A percentile compares a stretch with the other conserved stretches of the same genome.
Evolutionary conservation across 2,113 vertebrate species (phyloP).

Genomic region (Bufo gargarizans): DNA sequence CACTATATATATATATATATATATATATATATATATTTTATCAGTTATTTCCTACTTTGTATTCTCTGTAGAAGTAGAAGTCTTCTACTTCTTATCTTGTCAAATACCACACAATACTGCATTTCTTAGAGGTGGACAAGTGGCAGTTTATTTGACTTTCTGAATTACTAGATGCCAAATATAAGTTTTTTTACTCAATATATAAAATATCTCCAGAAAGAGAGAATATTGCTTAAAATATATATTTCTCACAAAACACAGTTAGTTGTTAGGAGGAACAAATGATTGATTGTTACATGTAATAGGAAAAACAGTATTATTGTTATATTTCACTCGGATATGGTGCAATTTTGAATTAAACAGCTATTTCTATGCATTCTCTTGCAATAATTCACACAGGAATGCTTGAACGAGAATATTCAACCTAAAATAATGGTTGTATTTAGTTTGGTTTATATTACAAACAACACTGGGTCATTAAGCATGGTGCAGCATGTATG

Average conservation of each 20-base stretch:
- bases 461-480: constrained; percentile 54
- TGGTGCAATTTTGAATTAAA: constrained; percentile 43
- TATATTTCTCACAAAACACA: background rate
- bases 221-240: background rate
- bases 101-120: too few relatives aligned
- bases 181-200: too few relatives aligned
- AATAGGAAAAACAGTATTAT: constrained; percentile 43
- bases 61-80: too few relatives aligned
- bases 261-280: constrained; percentile 16
- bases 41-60: too few relatives aligned
- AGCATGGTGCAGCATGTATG: constrained; percentile 29
- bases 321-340: constrained; percentile 37
- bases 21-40: too few relatives aligned
- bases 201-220: background rate
- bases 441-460: constrained; percentile 51
- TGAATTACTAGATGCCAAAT: too few relatives aligned
- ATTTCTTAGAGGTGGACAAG: too few relatives aligned
- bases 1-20: too few relatives aligned
- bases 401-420: constrained; percentile 43
- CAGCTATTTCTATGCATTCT: constrained; percentile 54
- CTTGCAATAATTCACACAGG: constrained; percentile 47
- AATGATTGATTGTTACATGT: constrained; percentile 24
- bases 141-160: too few relatives aligned
- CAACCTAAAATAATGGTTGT: constrained; percentile 49
- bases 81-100: too few relatives aligned